Evolutionary conservation across 2,888 invertebrate genomes (phyloP), one percentile per base, ranked within the genome.

Genomic region (Clitarchus hookeri): DNA sequence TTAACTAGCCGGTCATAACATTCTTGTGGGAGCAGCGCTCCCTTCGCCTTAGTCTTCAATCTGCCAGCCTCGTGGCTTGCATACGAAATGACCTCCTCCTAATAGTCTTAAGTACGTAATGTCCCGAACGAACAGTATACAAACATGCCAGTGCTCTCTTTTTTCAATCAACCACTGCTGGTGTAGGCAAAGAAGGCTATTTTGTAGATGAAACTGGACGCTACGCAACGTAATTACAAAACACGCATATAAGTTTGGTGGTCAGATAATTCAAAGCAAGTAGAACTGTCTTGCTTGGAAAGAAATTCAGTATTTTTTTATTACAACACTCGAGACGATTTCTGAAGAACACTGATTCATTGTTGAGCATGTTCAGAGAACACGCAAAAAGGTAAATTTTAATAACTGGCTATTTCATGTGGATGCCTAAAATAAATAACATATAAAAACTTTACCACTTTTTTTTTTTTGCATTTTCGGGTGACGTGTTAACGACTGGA

Each of bases 61-160:
- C 65, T 65, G 65, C 65, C 65, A 65, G 65, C 65, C 65, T n/a
- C 65, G 65, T 23, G 65, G 65, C 65, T 65, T 65, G 65, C 19
- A 65, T 65, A 65, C 65, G 65, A 1, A 65, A 65, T 65, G 8
- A 65, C 65, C 65, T 8, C 65, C 8, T n/a, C 65, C 65, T 65
- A 65, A 65, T 65, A 6, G 65, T 11, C 65, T 65, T 65, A 65
- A 65, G 11, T 65, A 65, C 65, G 65, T 65, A 23, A 65, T 65
- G 23, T 23, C 65, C 65, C 11, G 23, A 65, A 65, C 65, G 65
- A 65, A 65, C 65, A 65, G 65, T 23, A 65, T 8, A 65, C 65
- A 65, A 65, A 65, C 65, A 65, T 65, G 65, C 65, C n/a, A 8
- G 8, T 19, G 65, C n/a, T 1, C 0, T 6, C 65, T 16, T 65